Evolutionary conservation across 1,140 invertebrate genomes (phyloP).

Genomic region (Drosophila carrolli): DNA sequence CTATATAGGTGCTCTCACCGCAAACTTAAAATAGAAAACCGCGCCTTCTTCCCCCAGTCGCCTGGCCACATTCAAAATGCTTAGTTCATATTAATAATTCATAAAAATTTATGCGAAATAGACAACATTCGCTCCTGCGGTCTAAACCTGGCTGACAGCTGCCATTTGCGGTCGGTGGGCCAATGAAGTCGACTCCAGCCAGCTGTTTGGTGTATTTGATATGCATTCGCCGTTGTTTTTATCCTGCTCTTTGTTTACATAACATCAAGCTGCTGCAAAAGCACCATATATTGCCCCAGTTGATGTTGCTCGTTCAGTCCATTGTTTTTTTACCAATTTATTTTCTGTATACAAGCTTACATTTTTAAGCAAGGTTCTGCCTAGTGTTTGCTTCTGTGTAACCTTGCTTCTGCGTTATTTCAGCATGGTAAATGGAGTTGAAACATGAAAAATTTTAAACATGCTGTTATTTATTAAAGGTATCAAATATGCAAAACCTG

Average conservation of each 20-base stretch:
- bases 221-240: conserved; percentile 36
- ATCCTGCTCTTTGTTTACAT: conserved; percentile 12
- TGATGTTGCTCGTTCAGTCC: conserved; percentile 9
- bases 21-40: conserved; percentile 54
- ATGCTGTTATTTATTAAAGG: not conserved
- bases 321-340: conserved; percentile 27
- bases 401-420: conserved; percentile 2
- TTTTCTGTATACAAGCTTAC: conserved; percentile 11
- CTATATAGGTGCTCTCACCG: conserved; percentile 17
- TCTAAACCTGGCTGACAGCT: conserved; percentile 38
- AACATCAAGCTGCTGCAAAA: conserved; percentile 40
- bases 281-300: conserved; percentile 8
- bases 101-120: conserved; percentile 78
- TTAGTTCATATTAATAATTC: conserved; percentile 78
- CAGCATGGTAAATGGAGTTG: not conserved
- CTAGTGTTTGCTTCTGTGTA: not conserved
- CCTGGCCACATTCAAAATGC: conserved; percentile 49
- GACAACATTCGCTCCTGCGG: conserved; percentile 47
- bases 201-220: conserved; percentile 40
- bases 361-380: conserved; percentile 12
- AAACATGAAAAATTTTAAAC: not conserved
- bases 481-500: not conserved
- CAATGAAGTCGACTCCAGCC: conserved; percentile 25
- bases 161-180: conserved; percentile 14
- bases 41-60: conserved; percentile 9